Evolutionary conservation across 2,113 vertebrate species (phyloP), one percentile per base, ranked within the genome.

Genomic region (Corythoichthys intestinalis): DNA sequence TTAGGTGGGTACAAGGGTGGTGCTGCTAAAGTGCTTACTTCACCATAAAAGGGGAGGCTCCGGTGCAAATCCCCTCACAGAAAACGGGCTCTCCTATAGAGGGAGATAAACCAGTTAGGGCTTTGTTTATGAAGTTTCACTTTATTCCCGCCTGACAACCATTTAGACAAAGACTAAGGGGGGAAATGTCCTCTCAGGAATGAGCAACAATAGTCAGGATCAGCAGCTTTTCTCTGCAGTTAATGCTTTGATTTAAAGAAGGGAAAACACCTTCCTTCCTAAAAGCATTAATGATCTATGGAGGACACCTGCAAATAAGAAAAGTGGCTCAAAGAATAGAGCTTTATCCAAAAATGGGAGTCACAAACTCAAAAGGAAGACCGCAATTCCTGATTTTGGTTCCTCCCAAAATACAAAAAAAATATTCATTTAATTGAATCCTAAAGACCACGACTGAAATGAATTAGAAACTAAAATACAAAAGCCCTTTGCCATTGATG

Each of bases 121-220:
- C 93, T 92, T 91, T 94, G 94, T 95, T 96, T 94, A 93, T 91
- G 76, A 93, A 94, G 92, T 93, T 94, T 94, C 93, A 93, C 94
- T 95, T 96, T 94, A 97, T 97, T 95, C 93, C 87, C 72, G 92
- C 91, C 90, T 94, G 96, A 98, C 96, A 98, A 94, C 95, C 95
- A 94, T 96, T 96, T 94, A 93, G 94, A 96, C 94, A 96, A 96
- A 93, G 94, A 94, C 93, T 94, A 93, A 94, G 93, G 94, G 61
- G 50, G 93, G 94, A 95, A 95, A 93, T 87, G 94, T 93, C 94
- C 90, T 92, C 94, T 91, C 87, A 83, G 92, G 91, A 94, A 93
- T 86, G 89, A 87, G 78, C 91, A 89, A 97, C 94, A 96, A 96
- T 94, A 86, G 91, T 80, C 76, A 65, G 91, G 93, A 95, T 96